Conservation (phyloP, 2,888 invertebrate genomes). For the Smittia sp. region DNA sequence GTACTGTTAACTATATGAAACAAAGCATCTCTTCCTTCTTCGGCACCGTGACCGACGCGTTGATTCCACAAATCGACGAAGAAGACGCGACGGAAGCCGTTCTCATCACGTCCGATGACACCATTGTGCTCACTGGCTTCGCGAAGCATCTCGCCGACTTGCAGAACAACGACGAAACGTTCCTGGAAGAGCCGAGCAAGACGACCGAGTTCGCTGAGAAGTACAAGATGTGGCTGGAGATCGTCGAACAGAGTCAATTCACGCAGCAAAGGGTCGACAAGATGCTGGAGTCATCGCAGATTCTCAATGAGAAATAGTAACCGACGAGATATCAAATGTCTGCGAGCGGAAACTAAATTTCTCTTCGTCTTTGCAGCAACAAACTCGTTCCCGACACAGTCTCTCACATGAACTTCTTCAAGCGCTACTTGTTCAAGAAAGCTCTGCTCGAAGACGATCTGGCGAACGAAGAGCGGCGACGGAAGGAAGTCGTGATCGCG, state of each 20-base stretch:
- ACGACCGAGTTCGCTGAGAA: conserved; percentile 56
- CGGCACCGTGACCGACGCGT: conserved; percentile 67
- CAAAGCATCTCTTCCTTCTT: conserved; percentile 65
- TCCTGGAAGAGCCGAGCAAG: conserved; percentile 61
- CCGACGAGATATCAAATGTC: conserved; percentile 32
- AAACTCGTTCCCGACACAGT: conserved; percentile 70
- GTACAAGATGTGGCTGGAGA: conserved; percentile 61
- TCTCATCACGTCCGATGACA: conserved; percentile 65
- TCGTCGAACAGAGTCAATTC: conserved; percentile 56
- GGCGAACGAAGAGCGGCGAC: conserved; percentile 59
- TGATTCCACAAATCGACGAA: conserved; percentile 67
- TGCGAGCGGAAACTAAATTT: not conserved
- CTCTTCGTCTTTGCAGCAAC: conserved; percentile 46
- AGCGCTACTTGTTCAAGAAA: conserved; percentile 75
- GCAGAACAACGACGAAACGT: conserved; percentile 71
- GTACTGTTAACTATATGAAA: conserved; percentile 59
- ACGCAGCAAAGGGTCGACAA: conserved; percentile 61
- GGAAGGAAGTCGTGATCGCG: conserved; percentile 52
- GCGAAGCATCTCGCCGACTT: conserved; percentile 67
- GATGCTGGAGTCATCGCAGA: conserved; percentile 59
- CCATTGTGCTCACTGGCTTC: conserved; percentile 62
- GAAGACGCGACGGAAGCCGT: conserved; percentile 71
- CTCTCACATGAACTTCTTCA: conserved; percentile 75
- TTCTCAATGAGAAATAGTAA: conserved; percentile 52
- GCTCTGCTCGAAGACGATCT: conserved; percentile 73